Evolutionary conservation across 2,888 invertebrate genomes (phyloP), one percentile per base, ranked within the genome.

Genomic region (Pristionchus exspectatus): DNA sequence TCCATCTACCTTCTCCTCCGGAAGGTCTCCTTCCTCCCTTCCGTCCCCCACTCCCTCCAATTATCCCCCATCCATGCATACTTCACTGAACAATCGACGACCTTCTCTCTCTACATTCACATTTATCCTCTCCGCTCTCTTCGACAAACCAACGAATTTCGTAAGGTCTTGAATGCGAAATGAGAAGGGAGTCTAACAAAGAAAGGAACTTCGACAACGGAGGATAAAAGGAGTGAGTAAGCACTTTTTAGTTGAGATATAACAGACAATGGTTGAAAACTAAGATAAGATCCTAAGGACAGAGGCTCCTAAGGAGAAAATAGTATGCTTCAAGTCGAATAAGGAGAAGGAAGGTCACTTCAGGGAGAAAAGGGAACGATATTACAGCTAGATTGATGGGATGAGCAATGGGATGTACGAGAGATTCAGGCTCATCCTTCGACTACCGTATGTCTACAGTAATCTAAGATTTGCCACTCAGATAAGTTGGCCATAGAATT

Each of bases 1-100:
- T 30, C 74, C 74, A 74, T 74, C 38, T 21, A 77, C 77, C 44
- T 77, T 33, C 50, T 54, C 27, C 50, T 54, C 50, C 81, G 50
- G 81, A 27, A 44, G 50, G 50, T 24, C 10, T 27, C 77, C 38
- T n/a, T 38, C 54, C 56, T 33, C 56, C 59, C 59, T 59, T 85
- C 84, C 84, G 30, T 84, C 84, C 38, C 16, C 38, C 59, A 24
- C 59, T 59, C 84, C 84, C 84, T 59, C 84, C 59, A 56, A 56
- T 59, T 85, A 56, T 85, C 84, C 59, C 44, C 59, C 84, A 50
- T 59, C 84, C 84, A 59, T 59, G 56, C 84, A 85, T 85, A 50
- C 87, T 87, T 69, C 87, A 66, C 44, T 87, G 87, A 44, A 87
- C 69, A 87, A 59, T 30, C 87, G 84, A 59, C 59, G 87, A 21